Evolutionary conservation across 2,113 vertebrate genomes (phyloP).

Genomic region (Paradoxurus hermaphroditus): DNA sequence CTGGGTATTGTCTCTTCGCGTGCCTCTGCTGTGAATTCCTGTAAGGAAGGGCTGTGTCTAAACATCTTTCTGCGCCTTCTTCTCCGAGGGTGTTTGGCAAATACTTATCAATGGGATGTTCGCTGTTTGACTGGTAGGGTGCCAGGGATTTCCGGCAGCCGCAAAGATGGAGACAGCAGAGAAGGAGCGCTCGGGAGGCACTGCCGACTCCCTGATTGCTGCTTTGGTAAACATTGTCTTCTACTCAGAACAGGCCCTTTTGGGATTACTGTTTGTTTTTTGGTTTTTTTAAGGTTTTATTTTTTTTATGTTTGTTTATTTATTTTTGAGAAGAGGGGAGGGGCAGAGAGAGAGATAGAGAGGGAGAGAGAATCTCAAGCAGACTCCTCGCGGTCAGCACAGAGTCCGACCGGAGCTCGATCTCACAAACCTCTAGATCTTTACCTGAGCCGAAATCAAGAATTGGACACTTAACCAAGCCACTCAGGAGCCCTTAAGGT

Average conservation of each 20-base stretch:
- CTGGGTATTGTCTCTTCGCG: not conserved
- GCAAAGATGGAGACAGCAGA: not conserved
- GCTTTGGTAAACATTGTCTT: not conserved
- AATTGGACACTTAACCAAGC: too few relatives aligned
- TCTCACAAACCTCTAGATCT: too few relatives aligned
- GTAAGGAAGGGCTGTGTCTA: not conserved
- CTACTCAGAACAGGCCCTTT: not conserved
- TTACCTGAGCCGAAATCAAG: too few relatives aligned
- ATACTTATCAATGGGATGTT: not conserved
- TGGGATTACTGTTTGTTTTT: not conserved
- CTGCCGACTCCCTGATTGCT: not conserved
- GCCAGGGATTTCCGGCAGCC: not conserved
- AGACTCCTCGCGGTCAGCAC: too few relatives aligned
- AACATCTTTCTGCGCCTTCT: not conserved
- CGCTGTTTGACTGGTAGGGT: not conserved
- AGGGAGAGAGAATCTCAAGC: too few relatives aligned
- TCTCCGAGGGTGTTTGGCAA: not conserved
- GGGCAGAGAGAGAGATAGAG: too few relatives aligned
- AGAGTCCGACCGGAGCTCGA: too few relatives aligned
- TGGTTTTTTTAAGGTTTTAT: not conserved
- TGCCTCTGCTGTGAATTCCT: not conserved
- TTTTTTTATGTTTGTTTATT: not conserved
- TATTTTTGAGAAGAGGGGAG: too few relatives aligned
- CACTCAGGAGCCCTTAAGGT: too few relatives aligned
- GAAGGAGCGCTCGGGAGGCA: not conserved